Base-by-base conservation (phyloP, 2,113 vertebrate genomes). In the Ptilorrhoa leucosticta region DNA sequence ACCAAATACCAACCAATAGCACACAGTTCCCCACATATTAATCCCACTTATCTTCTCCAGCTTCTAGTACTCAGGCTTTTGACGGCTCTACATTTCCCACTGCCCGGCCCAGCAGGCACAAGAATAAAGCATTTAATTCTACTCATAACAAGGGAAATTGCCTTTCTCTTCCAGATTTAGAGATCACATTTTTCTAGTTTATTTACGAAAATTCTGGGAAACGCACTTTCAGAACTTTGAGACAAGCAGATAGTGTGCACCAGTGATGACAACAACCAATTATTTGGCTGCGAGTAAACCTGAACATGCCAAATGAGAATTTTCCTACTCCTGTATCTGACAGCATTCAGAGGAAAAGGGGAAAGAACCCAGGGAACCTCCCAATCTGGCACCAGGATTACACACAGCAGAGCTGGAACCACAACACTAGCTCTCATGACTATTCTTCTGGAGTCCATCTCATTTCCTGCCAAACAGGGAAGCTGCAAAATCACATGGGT, bases 91-190 rank as follows among this genome's bases (percentile, higher is more conserved):
- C 18, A 24, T 9, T 16, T 40, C 5, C 15, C 11, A 35, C 11
- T 0, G 0, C 13, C 15, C 11, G 0, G 13, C 4, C 24, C 13
- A 54, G 14, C 15, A 14, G 0, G 35, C 22, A 69, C 14, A 68
- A 42, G 11, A 95, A 93, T 35, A 76, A 76, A 87, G 42, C 28
- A 54, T 53, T 82, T 79, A 13, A 22, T 31, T 86, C 22, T 42
- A 30, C 39, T 69, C n/a, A 39, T 19, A 91, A 83, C 20, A 80
- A 1, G 6, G 26, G 30, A 72, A 88, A 76, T 50, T 28, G 85
- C 31, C 23, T 88, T 75, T 87, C 75, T 68, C 27, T 40, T 72
- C 48, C 37, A 83, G 40, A 68, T 40, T 83, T 13, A 83, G 56
- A 80, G 35, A 83, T 47, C 33, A 71, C 10, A 31, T 83, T 81